Conservation (phyloP, 2,797 vertebrate species). For the Furcifer pardalis region DNA sequence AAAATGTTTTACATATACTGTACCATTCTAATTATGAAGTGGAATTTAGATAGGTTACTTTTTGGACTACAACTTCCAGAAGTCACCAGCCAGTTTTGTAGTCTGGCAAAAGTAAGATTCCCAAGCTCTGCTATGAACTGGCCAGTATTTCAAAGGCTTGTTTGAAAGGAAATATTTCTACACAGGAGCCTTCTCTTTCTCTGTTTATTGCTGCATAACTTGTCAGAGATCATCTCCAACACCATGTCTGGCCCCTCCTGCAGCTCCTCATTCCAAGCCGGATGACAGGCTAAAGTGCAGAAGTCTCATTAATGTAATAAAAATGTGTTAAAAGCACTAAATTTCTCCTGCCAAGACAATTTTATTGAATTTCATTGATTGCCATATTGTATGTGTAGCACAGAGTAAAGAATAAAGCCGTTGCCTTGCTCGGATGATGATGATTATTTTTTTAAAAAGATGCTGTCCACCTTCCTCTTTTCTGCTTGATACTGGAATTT, state of each 20-base stretch:
- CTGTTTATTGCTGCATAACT: background rate
- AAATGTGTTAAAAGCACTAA: slow-evolving; percentile 10
- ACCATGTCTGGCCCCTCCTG: background rate
- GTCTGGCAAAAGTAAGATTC: background rate
- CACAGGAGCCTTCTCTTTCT: too few relatives aligned
- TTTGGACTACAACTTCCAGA: background rate
- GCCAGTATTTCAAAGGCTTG: too few relatives aligned
- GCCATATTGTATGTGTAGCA: slow-evolving; percentile 42
- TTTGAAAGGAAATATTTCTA: too few relatives aligned
- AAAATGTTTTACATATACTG: too few relatives aligned
- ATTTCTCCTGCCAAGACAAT: slow-evolving; percentile 29
- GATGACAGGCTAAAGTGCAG: too few relatives aligned
- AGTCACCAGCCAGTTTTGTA: background rate
- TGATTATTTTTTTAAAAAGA: background rate
- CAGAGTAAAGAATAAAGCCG: slow-evolving; percentile 56
- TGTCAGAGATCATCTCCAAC: background rate
- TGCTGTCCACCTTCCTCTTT: slow-evolving; percentile 11
- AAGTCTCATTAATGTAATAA: slow-evolving; percentile 36
- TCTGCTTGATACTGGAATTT: slow-evolving; percentile 52
- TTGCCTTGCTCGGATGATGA: background rate
- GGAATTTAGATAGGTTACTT: background rate
- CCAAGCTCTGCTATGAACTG: too few relatives aligned
- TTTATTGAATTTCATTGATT: slow-evolving; percentile 15
- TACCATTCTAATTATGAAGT: too few relatives aligned
- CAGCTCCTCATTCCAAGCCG: background rate